Conservation (phyloP, 2,888 invertebrate species). For the Augochlorella aurata region DNA sequence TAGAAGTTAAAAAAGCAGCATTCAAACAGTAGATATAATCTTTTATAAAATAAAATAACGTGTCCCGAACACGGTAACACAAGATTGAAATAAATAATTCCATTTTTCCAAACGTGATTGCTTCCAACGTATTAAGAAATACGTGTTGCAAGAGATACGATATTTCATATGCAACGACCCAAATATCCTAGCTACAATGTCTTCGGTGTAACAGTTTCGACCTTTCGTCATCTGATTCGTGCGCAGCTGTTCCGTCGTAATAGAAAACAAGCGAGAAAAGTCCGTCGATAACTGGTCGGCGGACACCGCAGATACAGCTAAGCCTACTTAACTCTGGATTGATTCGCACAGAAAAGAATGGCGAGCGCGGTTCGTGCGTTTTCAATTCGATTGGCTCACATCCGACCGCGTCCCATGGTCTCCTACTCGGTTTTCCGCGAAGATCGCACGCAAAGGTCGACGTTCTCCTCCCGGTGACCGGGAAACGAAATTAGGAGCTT, state of each 20-base stretch:
- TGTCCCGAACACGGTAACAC: no score
- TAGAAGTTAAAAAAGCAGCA: no score
- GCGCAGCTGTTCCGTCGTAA: constrained; percentile 33
- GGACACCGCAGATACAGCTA: constrained; percentile 33
- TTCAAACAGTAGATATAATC: no score
- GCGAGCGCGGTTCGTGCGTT: constrained; percentile 23
- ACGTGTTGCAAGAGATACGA: background rate
- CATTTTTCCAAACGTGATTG: background rate
- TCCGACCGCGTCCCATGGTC: constrained; percentile 8
- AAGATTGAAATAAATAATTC: background rate
- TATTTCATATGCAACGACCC: constrained; percentile 6
- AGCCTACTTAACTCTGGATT: constrained; percentile 37
- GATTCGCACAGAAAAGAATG: constrained; percentile 37
- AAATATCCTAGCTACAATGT: constrained; percentile 73
- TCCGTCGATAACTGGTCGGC: constrained; percentile 13
- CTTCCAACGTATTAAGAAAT: background rate
- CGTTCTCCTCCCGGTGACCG: constrained; percentile 18
- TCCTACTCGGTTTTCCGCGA: background rate
- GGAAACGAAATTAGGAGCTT: constrained; percentile 61
- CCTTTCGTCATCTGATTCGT: background rate
- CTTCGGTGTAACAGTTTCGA: constrained; percentile 30
- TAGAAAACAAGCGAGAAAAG: constrained; percentile 70
- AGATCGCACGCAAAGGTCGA: constrained; percentile 23
- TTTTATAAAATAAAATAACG: no score
- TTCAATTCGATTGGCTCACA: constrained; percentile 30